phyloP scores from a whole-genome alignment of 1,140 invertebrate genomes.

The Cotesia glomerata region DNA sequence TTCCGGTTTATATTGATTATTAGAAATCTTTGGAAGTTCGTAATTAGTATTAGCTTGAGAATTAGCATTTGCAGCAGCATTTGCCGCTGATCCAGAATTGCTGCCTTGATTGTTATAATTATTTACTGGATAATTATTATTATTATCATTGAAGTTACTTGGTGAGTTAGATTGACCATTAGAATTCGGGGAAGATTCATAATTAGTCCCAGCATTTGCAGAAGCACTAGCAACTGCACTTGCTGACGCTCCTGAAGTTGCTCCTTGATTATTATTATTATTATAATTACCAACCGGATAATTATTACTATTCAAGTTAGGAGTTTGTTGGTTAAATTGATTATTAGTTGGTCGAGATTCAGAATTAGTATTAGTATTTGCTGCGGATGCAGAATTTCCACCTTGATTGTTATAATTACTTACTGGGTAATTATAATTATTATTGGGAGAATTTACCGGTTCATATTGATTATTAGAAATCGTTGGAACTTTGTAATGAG shows the following conservation, averaged over 20 bases:
- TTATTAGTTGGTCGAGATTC: not conserved
- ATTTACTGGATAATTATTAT: not conserved
- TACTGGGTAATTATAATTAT: not conserved
- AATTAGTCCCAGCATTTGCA: slow-evolving; percentile 24
- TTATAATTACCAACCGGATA: not conserved
- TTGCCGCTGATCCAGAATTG: slow-evolving; percentile 15
- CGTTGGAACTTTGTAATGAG: not conserved
- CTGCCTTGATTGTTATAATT: not conserved
- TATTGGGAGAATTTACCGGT: not conserved
- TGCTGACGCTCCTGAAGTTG: not conserved
- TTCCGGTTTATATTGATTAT: not conserved
- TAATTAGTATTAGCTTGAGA: slow-evolving; percentile 16
- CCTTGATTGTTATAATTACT: not conserved
- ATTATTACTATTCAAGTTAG: too few relatives aligned
- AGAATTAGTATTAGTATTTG: slow-evolving; percentile 28
- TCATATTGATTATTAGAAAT: not conserved
- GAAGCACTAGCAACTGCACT: slow-evolving; percentile 13
- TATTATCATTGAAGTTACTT: not conserved
- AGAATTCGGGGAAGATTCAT: not conserved
- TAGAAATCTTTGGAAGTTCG: not conserved
- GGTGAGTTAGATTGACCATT: not conserved
- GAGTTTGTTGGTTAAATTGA: not conserved
- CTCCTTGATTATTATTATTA: not conserved
- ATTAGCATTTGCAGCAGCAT: slow-evolving; percentile 8
- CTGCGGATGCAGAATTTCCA: not conserved